These are phyloP conservation scores for Neotragus moschatus DNA, from an alignment of 2,113 vertebrate genomes.

Conservation along the genomic window DNA sequence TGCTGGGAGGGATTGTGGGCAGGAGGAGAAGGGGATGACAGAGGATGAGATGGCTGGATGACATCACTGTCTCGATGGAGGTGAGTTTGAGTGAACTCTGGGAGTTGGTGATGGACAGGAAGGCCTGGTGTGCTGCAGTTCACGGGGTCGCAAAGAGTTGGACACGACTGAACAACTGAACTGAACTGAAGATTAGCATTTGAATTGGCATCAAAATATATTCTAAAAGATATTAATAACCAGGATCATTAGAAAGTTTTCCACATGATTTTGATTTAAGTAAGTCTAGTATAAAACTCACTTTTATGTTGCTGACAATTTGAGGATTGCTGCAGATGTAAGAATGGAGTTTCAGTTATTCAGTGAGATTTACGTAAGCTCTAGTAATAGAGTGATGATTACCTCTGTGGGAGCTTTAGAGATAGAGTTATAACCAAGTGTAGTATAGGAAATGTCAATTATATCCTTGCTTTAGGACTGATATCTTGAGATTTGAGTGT, in stretches of 20 bases:
- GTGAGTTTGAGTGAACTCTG: too few species aligned
- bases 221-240: neutral
- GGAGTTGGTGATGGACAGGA: too few species aligned
- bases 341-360: neutral
- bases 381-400: neutral
- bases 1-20: too few species aligned
- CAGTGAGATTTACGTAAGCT: neutral
- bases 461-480: neutral
- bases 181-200: neutral
- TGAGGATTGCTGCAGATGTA: neutral
- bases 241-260: neutral
- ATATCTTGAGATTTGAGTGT: neutral
- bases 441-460: neutral
- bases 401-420: neutral
- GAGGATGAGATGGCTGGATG: too few species aligned
- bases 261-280: neutral
- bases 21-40: too few species aligned
- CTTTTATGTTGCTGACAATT: neutral
- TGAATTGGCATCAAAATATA: neutral
- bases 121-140: too few species aligned
- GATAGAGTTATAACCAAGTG: neutral
- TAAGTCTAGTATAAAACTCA: neutral
- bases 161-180: too few species aligned
- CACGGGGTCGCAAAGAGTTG: too few species aligned
- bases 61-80: too few species aligned